Base-by-base conservation (phyloP, 2,797 vertebrate genomes). In the Aythya fuligula region DNA sequence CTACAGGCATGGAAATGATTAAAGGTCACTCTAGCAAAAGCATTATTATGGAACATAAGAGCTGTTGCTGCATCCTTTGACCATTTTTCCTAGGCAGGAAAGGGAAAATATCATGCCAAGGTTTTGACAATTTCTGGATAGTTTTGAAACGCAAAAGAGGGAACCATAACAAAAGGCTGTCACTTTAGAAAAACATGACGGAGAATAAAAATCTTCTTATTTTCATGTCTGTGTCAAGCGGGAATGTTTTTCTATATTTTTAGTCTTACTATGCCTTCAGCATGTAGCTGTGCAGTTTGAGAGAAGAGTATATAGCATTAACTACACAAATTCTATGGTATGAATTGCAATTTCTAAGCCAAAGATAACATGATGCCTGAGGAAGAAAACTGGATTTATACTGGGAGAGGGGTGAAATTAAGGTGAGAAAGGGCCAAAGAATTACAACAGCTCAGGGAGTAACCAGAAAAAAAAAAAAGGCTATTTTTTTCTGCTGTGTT, bases 321-420 rank as follows among this genome's bases (percentile, higher is more conserved):
- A 54, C 17, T 58, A 43, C 22, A 71, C 25, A 66, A 81, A 82
- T 19, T 36, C 34, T 66, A 51, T 38, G 58, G 38, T 30, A 85
- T 25, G n/a, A 84, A 78, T 27, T 81, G 51, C 28, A 64, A 69
- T 60, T 93, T 77, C 88, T 84, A 75, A 93, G 77, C 30, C 71
- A 83, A 79, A 89, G 75, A 28, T 64, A 87, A 53, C 57, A 49
- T 19, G 27, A 12, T 78, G 5, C 2, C 54, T 61, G 61, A 89
- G 53, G 32, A 89, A 83, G 72, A 77, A 87, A 80, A 89, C 62
- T 41, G 9, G 45, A 94, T 73, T 94, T 93, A 45, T 79, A 34
- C 21, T 57, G 41, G 36, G 39, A 92, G 28, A 92, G 7, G 49
- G 66, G 56, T 81, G 66, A 94, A 94, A 94, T 87, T 85, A 91